Evolutionary conservation across 2,797 vertebrate genomes (phyloP), one percentile per base, ranked within the genome.

Genomic region (Micrastur ruficollis): DNA sequence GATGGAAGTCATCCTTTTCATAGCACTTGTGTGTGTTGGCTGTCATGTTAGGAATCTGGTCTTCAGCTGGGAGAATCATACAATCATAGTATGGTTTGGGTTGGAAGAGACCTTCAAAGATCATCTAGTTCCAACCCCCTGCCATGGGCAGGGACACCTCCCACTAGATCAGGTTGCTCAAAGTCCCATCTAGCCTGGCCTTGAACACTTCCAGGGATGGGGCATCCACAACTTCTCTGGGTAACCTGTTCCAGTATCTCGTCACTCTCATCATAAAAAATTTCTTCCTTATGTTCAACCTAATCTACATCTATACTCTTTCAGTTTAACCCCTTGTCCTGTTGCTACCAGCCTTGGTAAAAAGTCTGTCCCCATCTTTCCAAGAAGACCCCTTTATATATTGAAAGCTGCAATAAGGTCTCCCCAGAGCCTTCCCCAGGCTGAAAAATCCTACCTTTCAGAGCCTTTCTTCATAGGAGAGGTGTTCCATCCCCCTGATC

Each of bases 61-160:
- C 29, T 84, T 78, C 47, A 50, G 11, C 63, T 76, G 6, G 12
- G 36, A 78, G 46, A 81, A 49, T 66, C 27, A 32, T 2, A 12
- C 38, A 66, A 31, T 53, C 52, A n/a, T 21, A 59, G 58, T 29
- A 56, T 52, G 14, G 16, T 63, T 87, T 78, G 20, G 15, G 10
- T 70, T 78, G n/a, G 20, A 62, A 86, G 46, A 14, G 23, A 31
- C 25, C 38, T 80, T 67, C 42, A 46, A 36, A 70, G 12, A 23
- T 52, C 32, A 8, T 38, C 1, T 11, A 26, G 12, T 52, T 52
- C 6, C 5, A 42, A 8, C 4, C 6, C 5, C 1, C 13, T 82
- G 47, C 47, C 15, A 2, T 40, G 15, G 12, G 16, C 52, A 74
- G n/a, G 68, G 13, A 29, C 17, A 20, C 0, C 2, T 58, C 78